Evolutionary conservation across 2,888 invertebrate species (phyloP), one percentile per base, ranked within the genome.

Genomic region (Neoscelio sp.): DNA sequence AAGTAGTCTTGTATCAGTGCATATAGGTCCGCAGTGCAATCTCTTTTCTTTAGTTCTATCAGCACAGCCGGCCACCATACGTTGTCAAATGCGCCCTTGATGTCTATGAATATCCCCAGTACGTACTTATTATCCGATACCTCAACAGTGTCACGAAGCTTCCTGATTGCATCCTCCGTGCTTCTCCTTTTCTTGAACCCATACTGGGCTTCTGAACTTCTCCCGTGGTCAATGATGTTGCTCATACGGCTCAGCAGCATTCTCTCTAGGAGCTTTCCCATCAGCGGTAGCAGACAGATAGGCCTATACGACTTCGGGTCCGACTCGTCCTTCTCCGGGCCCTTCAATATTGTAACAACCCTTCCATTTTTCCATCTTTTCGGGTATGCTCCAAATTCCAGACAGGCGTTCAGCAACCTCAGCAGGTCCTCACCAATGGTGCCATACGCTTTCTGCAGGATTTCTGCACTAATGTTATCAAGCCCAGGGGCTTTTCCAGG

Each of bases 221-320:
- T 50, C 2, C 26, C 10, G 8, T 52, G 28, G 6, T 40, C 20
- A 0, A 30, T 48, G 0, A 44, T 20, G 13, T 7, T 23, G 4
- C 12, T 2, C 13, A 70, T 5, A 18, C 18, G 46, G 7, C 7
- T 5, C 13, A 54, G n/a, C 0, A 80, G 54, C 2, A 81, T 4
- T 13, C 30, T 12, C 15, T 79, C 77, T 6, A 81, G 30, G 0
- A 62, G 5, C 13, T 82, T 77, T 0, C 80, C 74, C 2, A 65
- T 0, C 0, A 73, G 38, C 1, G 80, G 33, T 0, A 82, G 71
- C 0, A 82, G 56, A 20, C 80, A 76, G 0, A 81, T 54, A 0
- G 80, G 80, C 10, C 78, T 38, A 13, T 81, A 79, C 0, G 79
- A 74, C 0, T 28, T 35, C 2, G 74, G 64, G 1, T 65, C 38